Conservation (phyloP, 2,888 invertebrate genomes). For the Tetragonula carbonaria region DNA sequence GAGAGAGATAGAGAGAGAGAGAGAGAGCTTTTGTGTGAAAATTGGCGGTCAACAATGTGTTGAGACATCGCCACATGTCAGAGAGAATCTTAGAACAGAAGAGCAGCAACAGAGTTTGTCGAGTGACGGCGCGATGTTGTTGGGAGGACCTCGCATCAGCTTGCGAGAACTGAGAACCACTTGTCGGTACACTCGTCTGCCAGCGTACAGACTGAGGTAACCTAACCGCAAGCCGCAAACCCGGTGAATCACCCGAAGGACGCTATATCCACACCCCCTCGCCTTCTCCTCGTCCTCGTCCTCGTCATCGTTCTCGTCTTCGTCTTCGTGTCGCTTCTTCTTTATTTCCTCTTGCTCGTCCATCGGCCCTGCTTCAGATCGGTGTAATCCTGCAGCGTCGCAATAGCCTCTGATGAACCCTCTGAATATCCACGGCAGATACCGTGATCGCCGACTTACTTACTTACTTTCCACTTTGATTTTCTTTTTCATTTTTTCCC, state of each 20-base stretch:
- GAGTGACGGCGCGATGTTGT: background rate
- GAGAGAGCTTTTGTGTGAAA: too few relatives aligned
- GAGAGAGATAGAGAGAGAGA: too few relatives aligned
- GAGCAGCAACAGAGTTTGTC: background rate
- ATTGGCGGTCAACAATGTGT: too few relatives aligned
- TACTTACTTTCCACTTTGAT: conserved; percentile 23
- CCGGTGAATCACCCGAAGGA: conserved; percentile 79
- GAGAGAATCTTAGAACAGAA: background rate
- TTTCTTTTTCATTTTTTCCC: background rate
- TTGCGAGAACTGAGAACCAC: conserved; percentile 61
- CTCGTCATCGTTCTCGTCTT: too few relatives aligned
- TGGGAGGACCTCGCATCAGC: conserved; percentile 27
- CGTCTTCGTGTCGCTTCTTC: conserved; percentile 51
- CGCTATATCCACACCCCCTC: conserved; percentile 44
- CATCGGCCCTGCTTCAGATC: conserved; percentile 54
- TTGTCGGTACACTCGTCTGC: conserved; percentile 56
- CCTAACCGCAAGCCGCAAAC: conserved; percentile 72
- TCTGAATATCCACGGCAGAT: conserved; percentile 9
- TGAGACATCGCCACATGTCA: background rate
- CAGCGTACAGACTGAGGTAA: conserved; percentile 57
- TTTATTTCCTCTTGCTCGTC: conserved; percentile 42
- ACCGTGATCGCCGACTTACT: conserved; percentile 10
- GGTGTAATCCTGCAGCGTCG: conserved; percentile 56
- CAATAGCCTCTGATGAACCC: conserved; percentile 42
- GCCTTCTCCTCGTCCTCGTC: conserved; percentile 46